Conservation (phyloP, 2,113 vertebrate species). For the Ranitomeya imitator region DNA sequence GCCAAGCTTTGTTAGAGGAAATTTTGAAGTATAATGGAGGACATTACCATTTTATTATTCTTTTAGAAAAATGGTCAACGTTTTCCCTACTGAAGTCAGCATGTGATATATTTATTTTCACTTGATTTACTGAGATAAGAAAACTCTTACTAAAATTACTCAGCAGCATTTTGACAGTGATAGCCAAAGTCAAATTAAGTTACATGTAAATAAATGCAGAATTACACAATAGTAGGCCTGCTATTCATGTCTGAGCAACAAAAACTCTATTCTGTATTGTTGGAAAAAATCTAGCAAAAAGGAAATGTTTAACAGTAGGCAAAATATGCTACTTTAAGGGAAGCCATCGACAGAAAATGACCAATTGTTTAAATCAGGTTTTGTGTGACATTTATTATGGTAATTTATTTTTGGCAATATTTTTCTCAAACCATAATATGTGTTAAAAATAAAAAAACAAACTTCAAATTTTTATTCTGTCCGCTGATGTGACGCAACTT, state of each 20-base stretch:
- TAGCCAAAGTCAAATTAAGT: constrained; percentile 4
- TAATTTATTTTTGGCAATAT: too few species aligned
- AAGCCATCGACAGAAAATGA: too few species aligned
- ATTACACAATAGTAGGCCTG: not conserved
- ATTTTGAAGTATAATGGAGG: too few species aligned
- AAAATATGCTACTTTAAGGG: not conserved
- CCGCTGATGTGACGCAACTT: too few species aligned
- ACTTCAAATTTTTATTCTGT: too few species aligned
- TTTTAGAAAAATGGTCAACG: constrained; percentile 21
- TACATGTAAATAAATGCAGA: not conserved
- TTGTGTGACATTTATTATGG: too few species aligned
- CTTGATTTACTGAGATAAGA: constrained; percentile 59
- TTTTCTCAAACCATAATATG: too few species aligned
- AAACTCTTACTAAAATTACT: constrained; percentile 56
- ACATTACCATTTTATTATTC: too few species aligned
- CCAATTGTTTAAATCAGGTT: too few species aligned
- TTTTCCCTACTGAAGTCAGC: constrained; percentile 32
- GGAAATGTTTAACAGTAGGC: not conserved
- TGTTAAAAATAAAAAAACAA: too few species aligned
- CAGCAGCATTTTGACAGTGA: constrained; percentile 42
- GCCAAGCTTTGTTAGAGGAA: too few species aligned
- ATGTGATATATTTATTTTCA: constrained; percentile 55
- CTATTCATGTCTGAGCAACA: constrained; percentile 3
- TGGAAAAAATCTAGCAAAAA: not conserved
- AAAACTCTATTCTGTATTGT: not conserved